phyloP scores from a whole-genome alignment of 2,113 vertebrate genomes.

The Tragelaphus buxtoni region DNA sequence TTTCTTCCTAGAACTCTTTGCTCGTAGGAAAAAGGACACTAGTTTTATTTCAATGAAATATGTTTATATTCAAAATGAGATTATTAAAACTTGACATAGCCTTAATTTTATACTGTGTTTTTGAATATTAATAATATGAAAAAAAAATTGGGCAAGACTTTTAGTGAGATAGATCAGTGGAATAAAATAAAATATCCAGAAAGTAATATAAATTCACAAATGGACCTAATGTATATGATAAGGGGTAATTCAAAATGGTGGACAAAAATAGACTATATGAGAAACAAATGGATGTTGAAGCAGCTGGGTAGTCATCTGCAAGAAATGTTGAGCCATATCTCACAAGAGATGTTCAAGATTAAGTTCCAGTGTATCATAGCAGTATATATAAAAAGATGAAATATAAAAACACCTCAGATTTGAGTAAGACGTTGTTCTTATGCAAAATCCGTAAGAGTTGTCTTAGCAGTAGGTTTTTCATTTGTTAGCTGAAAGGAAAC shows the following conservation, averaged over 20 bases:
- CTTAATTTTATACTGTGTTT: not conserved
- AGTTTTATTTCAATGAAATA: not conserved
- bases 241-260: not conserved
- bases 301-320: not conserved
- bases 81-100: not conserved
- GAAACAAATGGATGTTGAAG: not conserved
- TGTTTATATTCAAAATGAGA: not conserved
- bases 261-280: not conserved
- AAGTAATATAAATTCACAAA: not conserved
- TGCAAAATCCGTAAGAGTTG: not conserved
- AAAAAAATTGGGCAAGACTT: too few species aligned
- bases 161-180: too few species aligned
- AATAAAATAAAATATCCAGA: not conserved
- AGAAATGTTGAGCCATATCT: not conserved
- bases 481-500: not conserved
- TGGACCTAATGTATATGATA: not conserved
- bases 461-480: not conserved
- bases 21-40: not conserved
- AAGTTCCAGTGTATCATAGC: not conserved
- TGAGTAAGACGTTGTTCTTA: not conserved
- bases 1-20: not conserved
- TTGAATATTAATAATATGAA: too few species aligned
- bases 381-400: not conserved
- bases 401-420: not conserved
- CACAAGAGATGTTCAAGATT: not conserved